A percentile compares a stretch with the other conserved stretches of the same genome.
phyloP scores from a whole-genome alignment of 1,140 invertebrate genomes.

The Drosophila malerkotliana region DNA sequence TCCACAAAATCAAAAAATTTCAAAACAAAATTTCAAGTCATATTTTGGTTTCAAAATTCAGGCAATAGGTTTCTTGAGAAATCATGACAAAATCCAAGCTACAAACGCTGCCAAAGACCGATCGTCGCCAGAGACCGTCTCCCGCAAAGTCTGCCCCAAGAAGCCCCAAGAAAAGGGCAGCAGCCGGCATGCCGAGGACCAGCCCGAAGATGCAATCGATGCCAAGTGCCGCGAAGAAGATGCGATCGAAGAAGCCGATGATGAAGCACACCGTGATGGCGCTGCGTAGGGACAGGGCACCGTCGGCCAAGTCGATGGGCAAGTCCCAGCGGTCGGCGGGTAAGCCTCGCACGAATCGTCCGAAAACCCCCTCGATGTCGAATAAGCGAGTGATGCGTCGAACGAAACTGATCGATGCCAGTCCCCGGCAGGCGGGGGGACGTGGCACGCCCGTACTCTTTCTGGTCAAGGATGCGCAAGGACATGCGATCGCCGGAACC shows the following conservation, averaged over 20 bases:
- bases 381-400: neutral
- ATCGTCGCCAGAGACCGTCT: too few relatives aligned
- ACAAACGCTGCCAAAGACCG: neutral
- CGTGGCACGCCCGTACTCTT: constrained; percentile 25
- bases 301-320: neutral
- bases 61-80: neutral
- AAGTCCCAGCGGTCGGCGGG: neutral
- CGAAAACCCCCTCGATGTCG: neutral
- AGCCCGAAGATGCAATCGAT: too few relatives aligned
- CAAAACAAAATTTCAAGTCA: neutral
- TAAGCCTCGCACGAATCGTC: neutral
- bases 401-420: constrained; percentile 13
- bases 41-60: neutral
- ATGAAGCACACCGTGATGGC: neutral
- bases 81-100: constrained; percentile 20
- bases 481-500: neutral
- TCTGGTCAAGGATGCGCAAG: constrained; percentile 8
- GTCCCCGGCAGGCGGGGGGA: neutral
- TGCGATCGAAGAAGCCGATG: neutral
- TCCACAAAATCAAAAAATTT: constrained; percentile 3
- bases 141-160: neutral
- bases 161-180: too few relatives aligned
- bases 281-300: neutral
- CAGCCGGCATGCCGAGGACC: too few relatives aligned
- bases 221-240: too few relatives aligned